phyloP scores from a whole-genome alignment of 2,797 vertebrate species.

The Arremon brunneinucha region DNA sequence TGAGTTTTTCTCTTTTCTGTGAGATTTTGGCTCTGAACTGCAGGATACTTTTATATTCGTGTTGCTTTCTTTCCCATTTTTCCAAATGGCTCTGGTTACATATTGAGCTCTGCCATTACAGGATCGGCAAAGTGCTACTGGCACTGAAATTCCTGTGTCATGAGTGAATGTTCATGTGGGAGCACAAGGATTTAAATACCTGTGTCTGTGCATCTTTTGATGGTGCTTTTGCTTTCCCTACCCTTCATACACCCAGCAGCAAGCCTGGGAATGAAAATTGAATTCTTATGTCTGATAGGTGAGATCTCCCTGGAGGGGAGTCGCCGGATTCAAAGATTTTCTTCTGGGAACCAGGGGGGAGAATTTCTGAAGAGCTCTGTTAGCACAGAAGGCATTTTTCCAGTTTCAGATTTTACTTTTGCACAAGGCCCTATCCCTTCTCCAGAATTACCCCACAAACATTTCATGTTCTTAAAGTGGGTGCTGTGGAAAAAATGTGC shows the following conservation, averaged over 20 bases:
- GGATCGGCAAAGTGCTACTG: background rate
- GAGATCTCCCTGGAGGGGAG: background rate
- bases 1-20: background rate
- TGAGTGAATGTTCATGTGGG: background rate
- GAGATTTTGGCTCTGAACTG: background rate
- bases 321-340: background rate
- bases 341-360: background rate
- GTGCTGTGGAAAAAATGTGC: background rate
- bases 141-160: background rate
- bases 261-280: background rate
- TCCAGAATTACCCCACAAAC: background rate
- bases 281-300: background rate
- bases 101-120: background rate
- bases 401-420: background rate
- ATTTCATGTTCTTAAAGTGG: background rate
- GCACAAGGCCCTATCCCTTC: background rate
- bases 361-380: background rate
- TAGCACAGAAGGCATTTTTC: background rate
- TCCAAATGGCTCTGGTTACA: background rate
- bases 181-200: background rate
- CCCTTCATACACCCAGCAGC: background rate
- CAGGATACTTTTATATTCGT: background rate
- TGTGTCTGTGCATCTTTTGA: background rate
- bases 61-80: background rate
- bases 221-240: background rate